These are phyloP conservation scores for Poecilia latipinna DNA, from an alignment of 2,113 vertebrate genomes.

Conservation along the genomic window DNA sequence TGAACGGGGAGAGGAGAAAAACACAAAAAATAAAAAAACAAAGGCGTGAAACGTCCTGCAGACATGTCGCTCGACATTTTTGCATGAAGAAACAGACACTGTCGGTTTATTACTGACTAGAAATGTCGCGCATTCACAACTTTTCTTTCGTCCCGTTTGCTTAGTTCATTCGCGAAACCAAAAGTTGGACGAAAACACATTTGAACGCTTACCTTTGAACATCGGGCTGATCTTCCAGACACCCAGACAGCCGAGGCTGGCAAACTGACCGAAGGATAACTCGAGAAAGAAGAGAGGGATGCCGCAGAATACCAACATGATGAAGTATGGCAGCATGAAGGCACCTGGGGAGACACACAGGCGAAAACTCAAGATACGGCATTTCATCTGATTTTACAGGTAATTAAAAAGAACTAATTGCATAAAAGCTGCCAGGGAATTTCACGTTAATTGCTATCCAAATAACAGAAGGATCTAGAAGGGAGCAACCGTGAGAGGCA, in stretches of 20 bases:
- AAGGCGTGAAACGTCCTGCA: neutral
- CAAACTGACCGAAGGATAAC: conserved; percentile 97
- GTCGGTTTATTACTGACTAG: too few relatives aligned
- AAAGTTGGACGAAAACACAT: neutral
- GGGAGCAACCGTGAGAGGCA: too few relatives aligned
- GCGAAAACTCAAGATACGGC: neutral
- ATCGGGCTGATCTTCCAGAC: conserved; percentile 98
- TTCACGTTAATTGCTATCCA: too few relatives aligned
- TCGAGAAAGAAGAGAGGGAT: conserved; percentile 99
- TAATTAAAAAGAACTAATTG: neutral
- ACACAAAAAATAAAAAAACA: neutral
- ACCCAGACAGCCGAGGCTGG: conserved; percentile 94
- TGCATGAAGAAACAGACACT: neutral
- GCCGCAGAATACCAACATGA: conserved; percentile 98
- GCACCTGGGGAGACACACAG: conserved; percentile 81
- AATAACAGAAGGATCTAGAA: too few relatives aligned
- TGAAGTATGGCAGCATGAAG: conserved; percentile 98
- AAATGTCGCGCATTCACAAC: neutral
- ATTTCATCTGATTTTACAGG: neutral
- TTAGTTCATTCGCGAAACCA: neutral
- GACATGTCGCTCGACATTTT: too few relatives aligned
- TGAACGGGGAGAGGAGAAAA: conserved; percentile 47
- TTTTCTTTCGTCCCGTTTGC: neutral
- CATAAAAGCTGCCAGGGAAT: neutral
- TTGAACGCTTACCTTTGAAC: conserved; percentile 92